Conservation (phyloP, 2,888 invertebrate species). For the Drosophila helvetica region DNA sequence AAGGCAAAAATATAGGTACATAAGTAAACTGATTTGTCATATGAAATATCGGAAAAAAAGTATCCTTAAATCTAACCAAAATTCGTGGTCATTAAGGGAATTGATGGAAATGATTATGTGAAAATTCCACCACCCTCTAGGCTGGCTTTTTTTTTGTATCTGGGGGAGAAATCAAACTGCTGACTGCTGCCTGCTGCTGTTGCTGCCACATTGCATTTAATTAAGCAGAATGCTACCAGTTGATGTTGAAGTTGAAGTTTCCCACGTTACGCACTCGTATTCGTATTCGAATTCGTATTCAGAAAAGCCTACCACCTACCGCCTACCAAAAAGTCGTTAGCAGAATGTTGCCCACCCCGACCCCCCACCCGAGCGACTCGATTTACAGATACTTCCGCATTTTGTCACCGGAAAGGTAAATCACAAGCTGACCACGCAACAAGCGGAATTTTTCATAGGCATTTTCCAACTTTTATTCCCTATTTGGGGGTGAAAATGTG, state of each 20-base stretch:
- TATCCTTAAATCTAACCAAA: background rate
- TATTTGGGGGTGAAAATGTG: constrained; percentile 69
- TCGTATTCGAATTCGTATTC: constrained; percentile 45
- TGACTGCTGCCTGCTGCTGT: constrained; percentile 24
- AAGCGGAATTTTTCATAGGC: constrained; percentile 60
- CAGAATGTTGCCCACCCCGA: constrained; percentile 17
- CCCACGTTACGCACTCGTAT: constrained; percentile 62
- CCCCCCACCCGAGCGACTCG: constrained; percentile 33
- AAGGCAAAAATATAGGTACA: background rate
- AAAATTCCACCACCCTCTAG: constrained; percentile 48
- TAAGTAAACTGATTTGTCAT: background rate
- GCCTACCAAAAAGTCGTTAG: constrained; percentile 53
- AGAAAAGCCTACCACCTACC: constrained; percentile 26
- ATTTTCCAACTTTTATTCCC: constrained; percentile 26
- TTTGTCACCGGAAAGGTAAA: constrained; percentile 79
- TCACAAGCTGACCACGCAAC: constrained; percentile 77
- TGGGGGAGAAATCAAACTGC: constrained; percentile 46
- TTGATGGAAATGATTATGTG: constrained; percentile 12
- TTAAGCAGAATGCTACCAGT: constrained; percentile 58
- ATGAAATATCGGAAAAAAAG: background rate
- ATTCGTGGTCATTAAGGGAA: constrained; percentile 11
- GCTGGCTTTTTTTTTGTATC: constrained; percentile 15
- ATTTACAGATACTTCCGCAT: constrained; percentile 69
- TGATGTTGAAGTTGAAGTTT: constrained; percentile 47
- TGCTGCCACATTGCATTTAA: constrained; percentile 68